These are phyloP conservation scores for Vidua macroura DNA, from an alignment of 2,113 vertebrate genomes.

Conservation along the genomic window DNA sequence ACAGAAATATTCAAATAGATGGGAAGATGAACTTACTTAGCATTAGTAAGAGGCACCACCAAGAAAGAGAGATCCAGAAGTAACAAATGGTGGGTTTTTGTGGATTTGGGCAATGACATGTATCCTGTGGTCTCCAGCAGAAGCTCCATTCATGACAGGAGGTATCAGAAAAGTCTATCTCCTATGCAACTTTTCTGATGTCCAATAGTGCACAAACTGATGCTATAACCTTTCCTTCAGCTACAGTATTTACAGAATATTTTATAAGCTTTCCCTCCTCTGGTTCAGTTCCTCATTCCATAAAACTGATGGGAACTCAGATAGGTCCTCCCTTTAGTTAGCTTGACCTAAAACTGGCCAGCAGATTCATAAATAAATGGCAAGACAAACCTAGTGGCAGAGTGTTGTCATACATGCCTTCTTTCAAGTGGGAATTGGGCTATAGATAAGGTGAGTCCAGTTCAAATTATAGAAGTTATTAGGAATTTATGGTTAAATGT, in stretches of 20 bases:
- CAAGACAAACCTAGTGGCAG: not conserved
- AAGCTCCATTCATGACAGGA: not conserved
- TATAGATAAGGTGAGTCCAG: not conserved
- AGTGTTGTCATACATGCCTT: not conserved
- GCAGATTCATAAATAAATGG: not conserved
- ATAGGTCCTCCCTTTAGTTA: not conserved
- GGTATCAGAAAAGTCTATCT: not conserved
- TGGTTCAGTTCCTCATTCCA: not conserved
- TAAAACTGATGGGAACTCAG: not conserved
- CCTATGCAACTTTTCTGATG: not conserved
- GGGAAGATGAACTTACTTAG: not conserved
- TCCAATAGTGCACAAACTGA: not conserved
- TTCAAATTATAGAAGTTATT: not conserved
- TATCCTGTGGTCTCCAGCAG: not conserved
- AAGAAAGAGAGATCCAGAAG: not conserved
- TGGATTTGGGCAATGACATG: not conserved
- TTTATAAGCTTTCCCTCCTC: not conserved
- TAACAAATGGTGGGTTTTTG: not conserved
- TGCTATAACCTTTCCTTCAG: not conserved
- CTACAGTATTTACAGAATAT: not conserved
- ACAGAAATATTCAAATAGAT: not conserved
- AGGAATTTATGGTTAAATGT: not conserved
- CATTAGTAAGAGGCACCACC: not conserved
- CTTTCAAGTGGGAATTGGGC: not conserved
- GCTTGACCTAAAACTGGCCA: not conserved